Conservation (phyloP, 2,797 vertebrate species). For the Zalophus californianus region DNA sequence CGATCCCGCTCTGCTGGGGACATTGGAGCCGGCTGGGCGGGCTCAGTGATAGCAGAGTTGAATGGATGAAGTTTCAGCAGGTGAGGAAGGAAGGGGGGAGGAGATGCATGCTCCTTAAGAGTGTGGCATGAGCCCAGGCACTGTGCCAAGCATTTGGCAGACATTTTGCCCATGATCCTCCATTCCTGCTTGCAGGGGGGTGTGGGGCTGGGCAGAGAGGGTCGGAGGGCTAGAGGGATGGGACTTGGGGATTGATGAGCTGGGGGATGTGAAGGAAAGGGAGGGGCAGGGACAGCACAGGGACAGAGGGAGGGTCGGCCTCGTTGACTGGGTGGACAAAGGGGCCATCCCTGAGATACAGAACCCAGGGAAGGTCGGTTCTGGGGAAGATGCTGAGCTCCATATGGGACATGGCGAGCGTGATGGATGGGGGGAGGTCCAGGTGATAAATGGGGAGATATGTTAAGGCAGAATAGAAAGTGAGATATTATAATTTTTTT, state of each 20-base stretch:
- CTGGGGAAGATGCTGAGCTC: neutral
- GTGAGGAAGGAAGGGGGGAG: neutral
- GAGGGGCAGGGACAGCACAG: neutral
- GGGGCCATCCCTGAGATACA: neutral
- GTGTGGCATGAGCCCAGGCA: neutral
- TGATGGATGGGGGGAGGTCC: neutral
- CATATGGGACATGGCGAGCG: rapidly evolving
- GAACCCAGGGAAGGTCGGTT: neutral
- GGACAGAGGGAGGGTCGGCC: rapidly evolving
- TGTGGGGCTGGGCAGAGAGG: neutral
- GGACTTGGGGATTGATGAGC: neutral
- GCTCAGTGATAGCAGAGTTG: neutral
- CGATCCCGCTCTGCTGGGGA: neutral
- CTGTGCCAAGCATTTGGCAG: neutral
- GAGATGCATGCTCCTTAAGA: neutral
- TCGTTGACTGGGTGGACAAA: neutral
- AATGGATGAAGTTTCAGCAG: neutral
- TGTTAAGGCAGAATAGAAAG: neutral
- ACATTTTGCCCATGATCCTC: rapidly evolving
- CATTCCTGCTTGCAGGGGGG: neutral
- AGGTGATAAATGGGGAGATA: neutral
- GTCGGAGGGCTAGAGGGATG: neutral
- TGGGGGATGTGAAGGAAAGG: neutral
- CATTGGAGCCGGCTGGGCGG: neutral
- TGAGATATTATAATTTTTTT: neutral